Conservation (phyloP, 2,888 invertebrate genomes). For the Lydus trimaculatus region DNA sequence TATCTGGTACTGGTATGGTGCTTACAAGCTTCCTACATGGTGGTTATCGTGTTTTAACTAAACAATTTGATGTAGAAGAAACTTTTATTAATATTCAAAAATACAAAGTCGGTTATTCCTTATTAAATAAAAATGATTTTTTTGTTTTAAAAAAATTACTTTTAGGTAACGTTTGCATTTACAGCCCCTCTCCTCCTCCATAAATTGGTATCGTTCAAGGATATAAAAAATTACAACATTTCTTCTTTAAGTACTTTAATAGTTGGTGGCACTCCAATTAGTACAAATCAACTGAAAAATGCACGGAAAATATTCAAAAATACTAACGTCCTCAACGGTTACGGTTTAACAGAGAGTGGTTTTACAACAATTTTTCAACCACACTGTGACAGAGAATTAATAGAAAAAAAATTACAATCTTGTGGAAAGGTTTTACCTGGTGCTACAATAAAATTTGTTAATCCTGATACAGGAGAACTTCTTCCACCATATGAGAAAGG, state of each 20-base stretch:
- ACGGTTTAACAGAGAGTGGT: conserved; percentile 59
- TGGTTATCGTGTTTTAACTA: conserved; percentile 36
- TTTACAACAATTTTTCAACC: conserved; percentile 38
- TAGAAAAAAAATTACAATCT: conserved; percentile 17
- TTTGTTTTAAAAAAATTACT: background rate
- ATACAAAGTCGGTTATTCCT: conserved; percentile 35
- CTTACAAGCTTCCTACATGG: conserved; percentile 37
- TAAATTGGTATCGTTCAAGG: conserved; percentile 33
- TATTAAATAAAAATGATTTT: too few relatives aligned
- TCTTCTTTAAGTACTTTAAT: conserved; percentile 33
- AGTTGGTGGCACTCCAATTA: conserved; percentile 41
- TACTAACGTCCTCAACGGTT: conserved; percentile 52
- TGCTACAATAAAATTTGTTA: conserved; percentile 29
- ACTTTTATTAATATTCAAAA: conserved; percentile 37
- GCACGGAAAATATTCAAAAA: conserved; percentile 47
- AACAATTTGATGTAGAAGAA: conserved; percentile 38
- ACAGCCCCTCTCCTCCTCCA: conserved; percentile 37
- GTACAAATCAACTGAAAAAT: conserved; percentile 34
- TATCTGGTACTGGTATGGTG: conserved; percentile 40
- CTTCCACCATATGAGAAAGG: conserved; percentile 59
- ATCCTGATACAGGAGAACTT: conserved; percentile 42
- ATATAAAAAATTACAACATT: conserved; percentile 31
- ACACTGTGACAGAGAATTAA: conserved; percentile 5
- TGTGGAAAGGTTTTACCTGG: conserved; percentile 24
- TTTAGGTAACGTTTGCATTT: conserved; percentile 26